Percentiles rank a stretch among this genome's conserved stretches.
Conservation (phyloP, 2,797 vertebrate genomes). For the Triplophysa bombifrons region DNA sequence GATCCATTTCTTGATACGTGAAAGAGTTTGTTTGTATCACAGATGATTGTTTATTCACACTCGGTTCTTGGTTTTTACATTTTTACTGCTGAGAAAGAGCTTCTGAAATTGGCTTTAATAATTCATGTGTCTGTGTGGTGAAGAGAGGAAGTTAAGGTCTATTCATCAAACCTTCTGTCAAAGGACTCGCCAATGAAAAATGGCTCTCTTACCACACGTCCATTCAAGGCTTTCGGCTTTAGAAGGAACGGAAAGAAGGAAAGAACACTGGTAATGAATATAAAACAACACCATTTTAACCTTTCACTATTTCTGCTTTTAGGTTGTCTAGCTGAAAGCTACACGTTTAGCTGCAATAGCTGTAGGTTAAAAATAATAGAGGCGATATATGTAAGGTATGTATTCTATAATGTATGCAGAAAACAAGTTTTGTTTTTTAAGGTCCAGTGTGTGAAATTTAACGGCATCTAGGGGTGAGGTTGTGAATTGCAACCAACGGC, state of each 20-base stretch:
- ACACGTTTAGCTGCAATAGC: conserved; percentile 2
- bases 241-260: conserved; percentile 2
- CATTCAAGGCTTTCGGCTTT: conserved; percentile 43
- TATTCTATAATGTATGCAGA: too few species aligned
- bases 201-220: conserved; percentile 14
- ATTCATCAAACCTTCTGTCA: conserved; percentile 52
- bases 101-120: conserved; percentile 50
- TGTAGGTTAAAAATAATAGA: neutral
- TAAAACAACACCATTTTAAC: conserved; percentile 17
- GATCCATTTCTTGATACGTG: neutral
- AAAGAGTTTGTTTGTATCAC: conserved; percentile 4
- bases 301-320: conserved; percentile 3
- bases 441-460: too few species aligned
- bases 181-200: conserved; percentile 49
- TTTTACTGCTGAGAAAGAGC: conserved; percentile 32
- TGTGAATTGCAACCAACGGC: too few species aligned
- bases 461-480: too few species aligned
- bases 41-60: conserved; percentile 27
- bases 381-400: neutral
- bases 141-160: conserved; percentile 40
- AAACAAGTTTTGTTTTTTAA: neutral
- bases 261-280: conserved; percentile 43
- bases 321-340: conserved; percentile 4
- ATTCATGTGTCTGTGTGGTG: conserved; percentile 51
- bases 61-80: conserved; percentile 38